These are phyloP conservation scores for Danio rerio DNA, from an alignment of 2,113 vertebrate species.

Conservation along the genomic window DNA sequence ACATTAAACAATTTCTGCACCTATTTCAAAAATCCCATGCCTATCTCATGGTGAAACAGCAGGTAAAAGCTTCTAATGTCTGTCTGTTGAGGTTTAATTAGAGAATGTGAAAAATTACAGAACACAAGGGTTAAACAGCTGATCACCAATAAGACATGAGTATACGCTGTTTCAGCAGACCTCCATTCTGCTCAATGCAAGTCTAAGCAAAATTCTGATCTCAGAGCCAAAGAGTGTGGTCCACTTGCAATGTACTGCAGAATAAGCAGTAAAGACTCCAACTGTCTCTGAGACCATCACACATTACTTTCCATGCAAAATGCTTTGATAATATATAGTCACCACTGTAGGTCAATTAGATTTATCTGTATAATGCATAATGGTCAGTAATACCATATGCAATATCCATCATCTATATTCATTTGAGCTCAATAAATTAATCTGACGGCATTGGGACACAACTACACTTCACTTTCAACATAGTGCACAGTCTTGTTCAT, in stretches of 20 bases:
- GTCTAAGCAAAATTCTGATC: slow-evolving; percentile 34
- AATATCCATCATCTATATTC: no score
- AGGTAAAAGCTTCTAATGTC: background rate
- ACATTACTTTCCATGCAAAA: background rate
- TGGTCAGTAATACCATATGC: background rate
- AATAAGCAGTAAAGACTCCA: background rate
- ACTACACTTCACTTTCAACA: background rate
- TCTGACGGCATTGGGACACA: background rate
- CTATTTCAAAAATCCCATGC: background rate
- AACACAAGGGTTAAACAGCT: slow-evolving; percentile 20
- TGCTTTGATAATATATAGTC: background rate
- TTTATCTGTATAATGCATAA: background rate
- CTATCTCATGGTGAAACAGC: background rate
- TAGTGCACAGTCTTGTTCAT: background rate
- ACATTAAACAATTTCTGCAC: no score
- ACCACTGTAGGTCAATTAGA: background rate
- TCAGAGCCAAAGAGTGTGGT: slow-evolving; percentile 6
- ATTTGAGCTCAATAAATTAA: background rate
- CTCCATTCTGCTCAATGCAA: slow-evolving; percentile 17
- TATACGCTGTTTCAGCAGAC: slow-evolving; percentile 39
- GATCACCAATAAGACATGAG: slow-evolving; percentile 22
- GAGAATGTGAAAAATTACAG: slow-evolving; percentile 10
- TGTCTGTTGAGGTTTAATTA: slow-evolving; percentile 6
- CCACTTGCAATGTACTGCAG: background rate
- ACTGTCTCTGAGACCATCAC: background rate